Evolutionary conservation across 2,888 invertebrate species (phyloP).

Genomic region (Cetonia aurata): DNA sequence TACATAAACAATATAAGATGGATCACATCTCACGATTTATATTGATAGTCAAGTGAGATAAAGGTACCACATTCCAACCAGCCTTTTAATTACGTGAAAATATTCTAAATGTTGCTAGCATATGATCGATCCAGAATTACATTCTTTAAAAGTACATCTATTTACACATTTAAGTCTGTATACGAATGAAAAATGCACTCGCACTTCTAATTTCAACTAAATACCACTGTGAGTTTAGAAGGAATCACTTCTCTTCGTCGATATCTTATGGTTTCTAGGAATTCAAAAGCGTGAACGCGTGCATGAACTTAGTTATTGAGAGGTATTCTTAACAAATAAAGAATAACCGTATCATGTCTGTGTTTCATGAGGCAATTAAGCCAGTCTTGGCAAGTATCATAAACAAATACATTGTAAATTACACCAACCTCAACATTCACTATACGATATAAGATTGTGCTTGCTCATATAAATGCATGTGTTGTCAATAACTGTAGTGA

Average conservation of each 20-base stretch:
- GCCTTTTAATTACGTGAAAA: conserved; percentile 7
- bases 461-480: no score
- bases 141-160: conserved; percentile 20
- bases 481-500: no score
- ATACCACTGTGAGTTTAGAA: conserved; percentile 15
- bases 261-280: conserved; percentile 20
- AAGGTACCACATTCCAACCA: conserved; percentile 26
- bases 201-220: conserved; percentile 22
- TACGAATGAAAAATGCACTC: conserved; percentile 13
- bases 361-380: background rate
- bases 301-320: conserved; percentile 19
- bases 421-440: no score
- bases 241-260: conserved; percentile 23
- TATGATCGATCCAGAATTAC: conserved; percentile 15
- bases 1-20: conserved; percentile 19
- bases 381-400: background rate
- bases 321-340: background rate
- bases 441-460: no score
- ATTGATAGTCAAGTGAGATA: conserved; percentile 27
- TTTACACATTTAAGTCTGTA: conserved; percentile 19
- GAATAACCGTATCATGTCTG: background rate
- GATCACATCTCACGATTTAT: conserved; percentile 14
- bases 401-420: background rate
- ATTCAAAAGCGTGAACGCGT: conserved; percentile 13
- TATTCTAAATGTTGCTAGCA: conserved; percentile 1